Evolutionary conservation across 2,888 invertebrate genomes (phyloP).

Genomic region (Apamea monoglypha): DNA sequence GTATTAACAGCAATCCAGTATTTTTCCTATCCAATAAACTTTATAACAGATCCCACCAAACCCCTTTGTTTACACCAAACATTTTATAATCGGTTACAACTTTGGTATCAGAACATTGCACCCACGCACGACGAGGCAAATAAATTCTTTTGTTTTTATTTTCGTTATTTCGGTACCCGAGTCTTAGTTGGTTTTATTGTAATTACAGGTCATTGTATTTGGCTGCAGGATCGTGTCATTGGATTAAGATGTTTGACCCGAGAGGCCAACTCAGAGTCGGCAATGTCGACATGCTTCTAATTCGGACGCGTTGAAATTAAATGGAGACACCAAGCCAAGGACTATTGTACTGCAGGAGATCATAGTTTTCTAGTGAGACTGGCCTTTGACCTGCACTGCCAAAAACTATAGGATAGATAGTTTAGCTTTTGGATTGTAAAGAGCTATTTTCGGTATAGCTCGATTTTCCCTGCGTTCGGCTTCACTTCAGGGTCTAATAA

Average conservation of each 20-base stretch:
- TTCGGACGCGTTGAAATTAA: constrained; percentile 2
- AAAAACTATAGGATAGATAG: not conserved
- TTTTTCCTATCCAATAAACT: constrained; percentile 4
- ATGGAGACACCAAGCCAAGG: not conserved
- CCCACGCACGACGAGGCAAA: constrained; percentile 45
- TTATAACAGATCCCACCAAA: constrained; percentile 4
- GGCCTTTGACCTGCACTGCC: not conserved
- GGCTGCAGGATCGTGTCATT: constrained; percentile 41
- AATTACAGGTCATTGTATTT: constrained; percentile 55
- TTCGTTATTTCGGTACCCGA: constrained; percentile 21
- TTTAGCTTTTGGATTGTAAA: not conserved
- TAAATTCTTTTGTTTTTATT: constrained; percentile 49
- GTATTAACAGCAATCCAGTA: not conserved
- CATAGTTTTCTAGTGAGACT: not conserved
- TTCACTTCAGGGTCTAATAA: constrained; percentile 55
- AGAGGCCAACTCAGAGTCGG: not conserved
- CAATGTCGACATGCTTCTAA: constrained; percentile 11
- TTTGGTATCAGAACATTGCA: constrained; percentile 26
- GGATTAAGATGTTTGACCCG: constrained; percentile 48
- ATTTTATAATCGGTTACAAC: constrained; percentile 26
- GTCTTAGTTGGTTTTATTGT: constrained; percentile 42
- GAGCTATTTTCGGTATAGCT: constrained; percentile 20
- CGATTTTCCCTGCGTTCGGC: constrained; percentile 15
- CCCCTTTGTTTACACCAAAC: constrained; percentile 33
- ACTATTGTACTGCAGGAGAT: not conserved